Percentiles rank a stretch among this genome's conserved stretches.
phyloP scores from a whole-genome alignment of 1,140 invertebrate genomes.

The Drosophila repleta region DNA sequence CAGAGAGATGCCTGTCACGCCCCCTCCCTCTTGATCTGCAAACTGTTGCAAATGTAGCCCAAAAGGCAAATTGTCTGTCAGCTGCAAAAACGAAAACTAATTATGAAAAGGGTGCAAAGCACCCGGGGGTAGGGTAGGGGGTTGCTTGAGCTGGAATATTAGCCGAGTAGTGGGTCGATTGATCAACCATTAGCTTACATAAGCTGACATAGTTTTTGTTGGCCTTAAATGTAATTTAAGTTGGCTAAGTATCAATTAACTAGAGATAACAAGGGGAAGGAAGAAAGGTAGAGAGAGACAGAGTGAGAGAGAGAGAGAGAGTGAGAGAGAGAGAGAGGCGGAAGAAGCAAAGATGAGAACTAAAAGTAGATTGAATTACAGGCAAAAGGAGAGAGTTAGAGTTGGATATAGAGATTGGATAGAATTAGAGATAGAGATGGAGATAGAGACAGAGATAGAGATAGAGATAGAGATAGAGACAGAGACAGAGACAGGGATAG shows the following conservation, averaged over 20 bases:
- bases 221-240: constrained; percentile 10
- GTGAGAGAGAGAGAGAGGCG: neutral
- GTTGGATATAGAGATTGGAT: neutral
- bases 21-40: constrained; percentile 13
- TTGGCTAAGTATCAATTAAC: constrained; percentile 10
- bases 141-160: constrained; percentile 10
- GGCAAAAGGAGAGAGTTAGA: neutral
- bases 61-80: constrained; percentile 70
- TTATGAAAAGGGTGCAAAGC: constrained; percentile 58
- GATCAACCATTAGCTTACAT: constrained; percentile 22
- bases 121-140: neutral
- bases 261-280: neutral
- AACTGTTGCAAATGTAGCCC: constrained; percentile 69
- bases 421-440: neutral
- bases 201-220: constrained; percentile 50
- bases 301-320: neutral
- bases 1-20: neutral
- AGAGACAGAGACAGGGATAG: no score
- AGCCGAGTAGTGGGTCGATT: constrained; percentile 46
- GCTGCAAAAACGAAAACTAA: constrained; percentile 64
- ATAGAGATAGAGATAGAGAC: no score
- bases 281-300: neutral
- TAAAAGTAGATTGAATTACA: no score
- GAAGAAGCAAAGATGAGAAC: neutral
- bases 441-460: neutral